These are phyloP conservation scores for Camponotus floridanus DNA, from an alignment of 1,140 invertebrate species.

Conservation along the genomic window DNA sequence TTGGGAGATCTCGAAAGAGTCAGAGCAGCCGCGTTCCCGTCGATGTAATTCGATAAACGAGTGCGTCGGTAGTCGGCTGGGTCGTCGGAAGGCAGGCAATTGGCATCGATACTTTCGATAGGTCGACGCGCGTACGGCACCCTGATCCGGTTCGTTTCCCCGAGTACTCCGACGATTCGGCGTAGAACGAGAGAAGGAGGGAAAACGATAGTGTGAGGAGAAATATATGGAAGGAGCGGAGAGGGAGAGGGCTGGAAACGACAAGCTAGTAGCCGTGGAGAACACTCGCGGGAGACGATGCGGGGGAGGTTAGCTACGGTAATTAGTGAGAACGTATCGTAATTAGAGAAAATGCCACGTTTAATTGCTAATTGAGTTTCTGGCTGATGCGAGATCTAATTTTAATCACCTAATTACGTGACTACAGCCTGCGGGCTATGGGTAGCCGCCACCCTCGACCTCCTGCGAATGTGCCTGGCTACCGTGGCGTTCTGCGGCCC, in stretches of 20 bases:
- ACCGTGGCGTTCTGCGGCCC: conserved; percentile 66
- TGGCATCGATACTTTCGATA: conserved; percentile 83
- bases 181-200: conserved; percentile 70
- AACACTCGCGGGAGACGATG: conserved; percentile 63
- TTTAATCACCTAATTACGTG: conserved; percentile 89
- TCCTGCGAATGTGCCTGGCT: conserved; percentile 77
- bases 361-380: conserved; percentile 90
- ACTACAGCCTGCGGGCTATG: conserved; percentile 86
- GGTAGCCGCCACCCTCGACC: conserved; percentile 79
- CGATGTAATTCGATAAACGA: conserved; percentile 82
- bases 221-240: not conserved
- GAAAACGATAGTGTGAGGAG: conserved; percentile 24
- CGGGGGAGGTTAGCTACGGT: conserved; percentile 82
- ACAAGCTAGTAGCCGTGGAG: conserved; percentile 52
- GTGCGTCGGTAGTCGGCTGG: conserved; percentile 72
- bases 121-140: conserved; percentile 77
- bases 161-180: conserved; percentile 74
- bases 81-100: conserved; percentile 71
- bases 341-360: conserved; percentile 89
- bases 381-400: conserved; percentile 88
- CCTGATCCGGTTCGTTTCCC: conserved; percentile 82
- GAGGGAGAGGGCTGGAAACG: conserved; percentile 55
- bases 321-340: conserved; percentile 88
- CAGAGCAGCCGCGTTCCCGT: conserved; percentile 70
- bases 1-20: conserved; percentile 56